phyloP scores from a whole-genome alignment of 2,888 invertebrate genomes.

The Oeneis ivallda region DNA sequence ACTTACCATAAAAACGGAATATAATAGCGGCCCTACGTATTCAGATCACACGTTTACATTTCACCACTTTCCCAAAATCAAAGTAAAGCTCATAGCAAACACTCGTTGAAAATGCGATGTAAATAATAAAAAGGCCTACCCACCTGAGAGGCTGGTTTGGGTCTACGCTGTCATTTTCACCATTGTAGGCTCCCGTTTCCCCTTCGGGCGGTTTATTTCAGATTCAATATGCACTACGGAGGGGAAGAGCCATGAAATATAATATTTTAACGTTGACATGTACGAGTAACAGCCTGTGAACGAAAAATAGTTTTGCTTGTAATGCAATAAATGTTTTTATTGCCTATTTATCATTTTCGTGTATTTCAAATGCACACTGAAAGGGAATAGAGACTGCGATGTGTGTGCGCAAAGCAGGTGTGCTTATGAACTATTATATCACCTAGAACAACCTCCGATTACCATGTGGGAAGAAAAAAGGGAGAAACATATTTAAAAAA shows the following conservation, averaged over 20 bases:
- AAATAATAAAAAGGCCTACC: conserved; percentile 77
- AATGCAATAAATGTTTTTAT: conserved; percentile 1
- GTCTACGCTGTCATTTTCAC: conserved; percentile 64
- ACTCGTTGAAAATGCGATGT: conserved; percentile 80
- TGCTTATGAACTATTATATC: too few species aligned
- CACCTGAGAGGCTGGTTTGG: conserved; percentile 51
- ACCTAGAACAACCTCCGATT: too few species aligned
- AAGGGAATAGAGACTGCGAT: too few species aligned
- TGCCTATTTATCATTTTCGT: too few species aligned
- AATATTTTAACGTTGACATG: conserved; percentile 63
- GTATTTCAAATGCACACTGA: too few species aligned
- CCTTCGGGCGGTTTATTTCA: conserved; percentile 71
- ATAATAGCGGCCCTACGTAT: conserved; percentile 56
- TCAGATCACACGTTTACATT: conserved; percentile 74
- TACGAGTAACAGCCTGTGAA: conserved; percentile 46
- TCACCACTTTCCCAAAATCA: conserved; percentile 77
- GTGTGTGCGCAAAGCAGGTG: too few species aligned
- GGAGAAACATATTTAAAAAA: too few species aligned
- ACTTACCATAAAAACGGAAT: conserved; percentile 62
- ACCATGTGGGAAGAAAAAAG: too few species aligned
- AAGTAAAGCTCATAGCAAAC: conserved; percentile 77
- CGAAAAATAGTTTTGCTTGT: conserved; percentile 19
- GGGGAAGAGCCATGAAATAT: conserved; percentile 63
- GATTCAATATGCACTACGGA: conserved; percentile 79
- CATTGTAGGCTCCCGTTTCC: conserved; percentile 64